A percentile compares a stretch with the other conserved stretches of the same genome.
Evolutionary conservation across 2,797 vertebrate genomes (phyloP).

Genomic region (Paedocypris micromegethes): DNA sequence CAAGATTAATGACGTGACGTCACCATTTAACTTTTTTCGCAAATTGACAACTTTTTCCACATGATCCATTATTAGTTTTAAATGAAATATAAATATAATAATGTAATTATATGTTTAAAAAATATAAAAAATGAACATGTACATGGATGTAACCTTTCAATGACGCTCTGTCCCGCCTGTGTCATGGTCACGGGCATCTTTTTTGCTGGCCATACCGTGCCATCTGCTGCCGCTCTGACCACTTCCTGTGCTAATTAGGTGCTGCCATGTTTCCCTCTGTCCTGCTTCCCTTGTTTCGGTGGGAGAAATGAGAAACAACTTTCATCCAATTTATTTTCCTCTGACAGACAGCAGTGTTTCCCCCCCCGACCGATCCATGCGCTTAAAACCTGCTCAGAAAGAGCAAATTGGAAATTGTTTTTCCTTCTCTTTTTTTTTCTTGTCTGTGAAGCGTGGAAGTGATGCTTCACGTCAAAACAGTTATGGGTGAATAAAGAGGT

Average conservation of each 20-base stretch:
- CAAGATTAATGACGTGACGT: background rate
- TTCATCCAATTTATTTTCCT: conserved; percentile 50
- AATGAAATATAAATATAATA: too few species aligned
- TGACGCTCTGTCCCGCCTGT: conserved; percentile 36
- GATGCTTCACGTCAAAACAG: conserved; percentile 30
- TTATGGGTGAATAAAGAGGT: conserved; percentile 30
- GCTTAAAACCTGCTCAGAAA: conserved; percentile 42
- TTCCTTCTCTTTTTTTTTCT: conserved; percentile 13
- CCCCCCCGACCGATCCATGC: conserved; percentile 20
- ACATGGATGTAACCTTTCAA: conserved; percentile 34
- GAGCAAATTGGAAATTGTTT: conserved; percentile 46
- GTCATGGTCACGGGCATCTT: conserved; percentile 13
- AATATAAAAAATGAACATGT: too few species aligned
- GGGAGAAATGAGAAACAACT: conserved; percentile 46
- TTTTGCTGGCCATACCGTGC: conserved; percentile 24
- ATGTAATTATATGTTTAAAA: too few species aligned
- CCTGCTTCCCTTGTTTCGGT: conserved; percentile 32
- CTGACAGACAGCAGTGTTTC: conserved; percentile 40
- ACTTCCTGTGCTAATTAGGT: conserved; percentile 54
- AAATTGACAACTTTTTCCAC: background rate
- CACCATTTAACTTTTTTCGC: conserved; percentile 8
- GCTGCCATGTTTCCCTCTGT: conserved; percentile 36
- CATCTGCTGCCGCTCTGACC: conserved; percentile 45
- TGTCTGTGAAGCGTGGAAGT: background rate
- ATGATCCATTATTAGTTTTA: background rate